Base-by-base conservation (phyloP, 2,888 invertebrate genomes). In the Griposia aprilina region DNA sequence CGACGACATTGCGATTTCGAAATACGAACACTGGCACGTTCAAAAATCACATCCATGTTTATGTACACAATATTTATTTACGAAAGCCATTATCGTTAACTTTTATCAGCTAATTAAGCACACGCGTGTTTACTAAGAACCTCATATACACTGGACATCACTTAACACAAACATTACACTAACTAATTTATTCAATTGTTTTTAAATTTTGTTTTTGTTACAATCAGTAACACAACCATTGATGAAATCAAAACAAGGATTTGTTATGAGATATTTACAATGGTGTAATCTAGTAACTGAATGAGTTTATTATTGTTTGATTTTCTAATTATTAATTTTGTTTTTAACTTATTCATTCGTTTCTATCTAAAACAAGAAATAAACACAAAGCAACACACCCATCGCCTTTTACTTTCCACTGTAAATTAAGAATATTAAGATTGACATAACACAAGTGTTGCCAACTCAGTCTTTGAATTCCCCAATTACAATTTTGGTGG, bases 331-430 rank as follows among this genome's bases (percentile, higher is more conserved):
- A 66, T 65, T 62, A 62, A 77, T 80, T 82, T 80, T 86, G 79
- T 77, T 84, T 82, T 73, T 76, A 80, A 80, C 87, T 88, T 87
- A 89, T 87, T 87, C 87, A 68, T 85, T 88, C 84, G 82, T 88
- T 90, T 90, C 87, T 90, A 90, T 90, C 88, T 87, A 87, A 87
- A 87, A 84, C 85, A 87, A 83, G 90, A 93, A 91, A 90, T 90
- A 92, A 94, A 94, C 91, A 93, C 90, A 93, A 94, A 94, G 93
- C 93, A 93, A 94, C 96, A 96, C 96, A 95, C 95, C 96, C 96
- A 94, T 92, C 93, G 78, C 94, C 93, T 93, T 92, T 92, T 93
- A 94, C 94, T 94, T 94, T 94, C 92, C 92, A 94, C 94, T 94
- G 93, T 93, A 94, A 94, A 93, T 93, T 88, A 93, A 93, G 84